A percentile compares a stretch with the other conserved stretches of the same genome.
Evolutionary conservation across 2,113 vertebrate species (phyloP).

Genomic region (Suricata suricatta): DNA sequence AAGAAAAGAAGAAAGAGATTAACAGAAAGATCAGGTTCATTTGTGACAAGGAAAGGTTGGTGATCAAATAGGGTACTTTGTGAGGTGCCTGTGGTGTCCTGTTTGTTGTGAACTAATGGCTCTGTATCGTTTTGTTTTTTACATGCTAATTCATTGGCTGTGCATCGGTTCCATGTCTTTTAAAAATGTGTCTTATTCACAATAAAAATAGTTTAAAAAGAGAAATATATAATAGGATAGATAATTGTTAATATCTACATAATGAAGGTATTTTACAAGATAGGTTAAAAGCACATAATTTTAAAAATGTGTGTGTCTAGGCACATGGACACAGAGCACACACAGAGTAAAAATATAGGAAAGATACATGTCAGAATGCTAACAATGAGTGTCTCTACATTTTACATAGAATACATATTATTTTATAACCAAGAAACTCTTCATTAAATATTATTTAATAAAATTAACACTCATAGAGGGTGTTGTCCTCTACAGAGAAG

Average conservation of each 20-base stretch:
- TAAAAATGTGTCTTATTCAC: background rate
- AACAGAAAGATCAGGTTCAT: background rate
- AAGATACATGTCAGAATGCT: background rate
- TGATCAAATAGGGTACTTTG: background rate
- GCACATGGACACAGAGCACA: background rate
- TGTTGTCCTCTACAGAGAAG: background rate
- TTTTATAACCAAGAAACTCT: slow-evolving; percentile 28
- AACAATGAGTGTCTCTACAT: background rate
- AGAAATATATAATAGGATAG: background rate
- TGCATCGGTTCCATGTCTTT: background rate
- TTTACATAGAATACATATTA: background rate
- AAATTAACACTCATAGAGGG: background rate
- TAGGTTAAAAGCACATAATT: background rate
- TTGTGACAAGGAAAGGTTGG: background rate
- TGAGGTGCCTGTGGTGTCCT: background rate
- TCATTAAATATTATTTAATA: slow-evolving; percentile 4
- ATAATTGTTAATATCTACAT: background rate
- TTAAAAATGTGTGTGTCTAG: background rate
- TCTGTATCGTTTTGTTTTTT: background rate
- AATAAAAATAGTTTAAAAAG: background rate
- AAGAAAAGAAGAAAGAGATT: background rate
- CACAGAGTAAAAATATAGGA: background rate
- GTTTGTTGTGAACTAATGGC: background rate
- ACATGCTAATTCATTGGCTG: background rate
- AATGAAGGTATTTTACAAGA: background rate